Evolutionary conservation across 1,140 invertebrate species (phyloP), one percentile per base, ranked within the genome.

Genomic region (Monochamus saltuarius): DNA sequence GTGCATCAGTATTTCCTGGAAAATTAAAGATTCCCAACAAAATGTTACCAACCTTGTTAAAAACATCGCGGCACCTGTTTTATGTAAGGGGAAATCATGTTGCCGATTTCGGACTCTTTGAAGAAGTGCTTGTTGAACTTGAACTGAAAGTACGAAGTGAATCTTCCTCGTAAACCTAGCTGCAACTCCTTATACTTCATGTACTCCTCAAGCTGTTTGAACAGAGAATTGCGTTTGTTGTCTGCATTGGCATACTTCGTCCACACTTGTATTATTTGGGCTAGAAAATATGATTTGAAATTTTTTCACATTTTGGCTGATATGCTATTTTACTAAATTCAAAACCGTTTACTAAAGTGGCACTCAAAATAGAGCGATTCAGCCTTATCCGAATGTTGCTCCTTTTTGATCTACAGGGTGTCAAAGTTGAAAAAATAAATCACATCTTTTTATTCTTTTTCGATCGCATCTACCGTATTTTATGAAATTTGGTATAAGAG

Each of bases 1-100:
- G 42, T 70, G 53, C 36, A 64, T 46, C 14, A 65, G 47, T 16
- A 73, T 70, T 36, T 71, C 68, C 40, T 81, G 43, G 34, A 59
- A 54, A 55, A 16, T 11, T 34, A 22, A 35, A 51, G 14, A 29
- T 29, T 3, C 22, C 2, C 6, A 29, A 29, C 22, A 29, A 29
- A 29, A 29, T 6, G 6, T 29, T 6, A 29, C 6, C 22, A 29
- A 29, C 22, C 6, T 29, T 29, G 2, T 29, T 6, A 29, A 3
- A 29, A 29, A 29, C 22, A 3, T 29, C 22, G 6, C n/a, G 7
- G 7, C 54, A 62, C 63, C 38, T 58, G 38, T n/a, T 37, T 45
- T 35, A 67, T 37, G 37, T 52, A 55, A 9, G 58, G 49, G 1
- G 67, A 61, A 17, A 68, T 11, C 13, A 63, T 66, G 10, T 29